Evolutionary conservation across 2,888 invertebrate genomes (phyloP).

Genomic region (Molorchus minor): DNA sequence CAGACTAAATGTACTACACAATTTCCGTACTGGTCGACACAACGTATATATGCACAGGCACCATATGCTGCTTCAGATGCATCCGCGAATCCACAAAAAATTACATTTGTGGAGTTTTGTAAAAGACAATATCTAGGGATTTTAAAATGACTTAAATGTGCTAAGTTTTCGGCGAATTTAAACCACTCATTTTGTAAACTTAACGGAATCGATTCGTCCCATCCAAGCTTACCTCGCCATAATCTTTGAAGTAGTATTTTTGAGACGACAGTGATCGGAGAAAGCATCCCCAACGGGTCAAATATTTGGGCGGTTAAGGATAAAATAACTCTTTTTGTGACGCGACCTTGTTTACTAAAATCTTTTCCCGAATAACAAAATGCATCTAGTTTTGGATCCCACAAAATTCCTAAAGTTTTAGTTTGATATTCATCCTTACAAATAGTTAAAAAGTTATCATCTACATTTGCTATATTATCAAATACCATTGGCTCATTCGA

Average conservation of each 20-base stretch:
- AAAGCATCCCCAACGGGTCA: conserved; percentile 20
- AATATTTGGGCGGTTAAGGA: conserved; percentile 18
- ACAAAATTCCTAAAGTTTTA: background rate
- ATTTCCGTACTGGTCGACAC: conserved; percentile 12
- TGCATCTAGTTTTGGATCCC: background rate
- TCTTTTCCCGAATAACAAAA: background rate
- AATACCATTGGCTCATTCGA: conserved; percentile 12
- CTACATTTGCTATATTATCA: background rate
- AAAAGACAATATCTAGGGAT: background rate
- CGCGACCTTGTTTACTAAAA: background rate
- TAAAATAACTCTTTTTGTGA: conserved; percentile 7
- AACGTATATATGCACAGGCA: conserved; percentile 24
- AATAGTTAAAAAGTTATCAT: background rate
- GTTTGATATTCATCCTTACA: background rate
- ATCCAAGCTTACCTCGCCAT: conserved; percentile 12
- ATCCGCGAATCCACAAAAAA: conserved; percentile 19
- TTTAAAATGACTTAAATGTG: background rate
- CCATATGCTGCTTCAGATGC: conserved; percentile 19
- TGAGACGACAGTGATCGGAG: background rate
- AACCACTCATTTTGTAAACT: background rate
- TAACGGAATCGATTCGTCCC: conserved; percentile 22
- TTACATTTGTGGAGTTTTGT: background rate
- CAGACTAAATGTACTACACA: conserved; percentile 23
- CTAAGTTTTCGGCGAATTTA: background rate
- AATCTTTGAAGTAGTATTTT: conserved; percentile 17